These are phyloP conservation scores for Petrophora chlorosata DNA, from an alignment of 2,888 invertebrate genomes.

Conservation along the genomic window DNA sequence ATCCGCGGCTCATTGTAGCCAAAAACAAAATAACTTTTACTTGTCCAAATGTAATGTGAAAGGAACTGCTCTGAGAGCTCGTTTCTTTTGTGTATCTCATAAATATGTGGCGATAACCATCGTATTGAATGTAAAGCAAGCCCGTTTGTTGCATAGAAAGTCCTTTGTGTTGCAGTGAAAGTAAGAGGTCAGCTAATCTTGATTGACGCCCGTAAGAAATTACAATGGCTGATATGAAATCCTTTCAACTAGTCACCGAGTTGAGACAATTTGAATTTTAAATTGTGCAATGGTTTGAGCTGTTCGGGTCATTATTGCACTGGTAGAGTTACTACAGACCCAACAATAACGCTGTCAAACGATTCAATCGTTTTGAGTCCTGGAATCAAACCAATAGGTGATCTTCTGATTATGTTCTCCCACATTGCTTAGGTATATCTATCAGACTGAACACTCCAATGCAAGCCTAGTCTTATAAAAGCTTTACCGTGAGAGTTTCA, in stretches of 20 bases:
- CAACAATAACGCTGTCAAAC: too few relatives aligned
- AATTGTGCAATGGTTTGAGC: slow-evolving; percentile 9
- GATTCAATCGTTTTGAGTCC: too few relatives aligned
- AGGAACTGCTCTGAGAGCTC: slow-evolving; percentile 19
- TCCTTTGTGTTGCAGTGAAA: slow-evolving; percentile 75
- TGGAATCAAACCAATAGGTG: too few relatives aligned
- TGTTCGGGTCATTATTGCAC: too few relatives aligned
- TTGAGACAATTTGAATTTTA: slow-evolving; percentile 1
- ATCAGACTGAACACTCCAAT: too few relatives aligned
- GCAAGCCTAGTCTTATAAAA: too few relatives aligned
- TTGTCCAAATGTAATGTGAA: slow-evolving; percentile 26
- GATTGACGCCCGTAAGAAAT: slow-evolving; percentile 50
- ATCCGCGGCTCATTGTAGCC: slow-evolving; percentile 18
- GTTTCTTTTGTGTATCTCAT: slow-evolving; percentile 24
- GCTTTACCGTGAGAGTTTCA: too few relatives aligned
- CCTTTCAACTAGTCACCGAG: slow-evolving; percentile 36
- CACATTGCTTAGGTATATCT: too few relatives aligned
- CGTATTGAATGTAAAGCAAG: slow-evolving; percentile 61
- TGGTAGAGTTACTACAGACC: too few relatives aligned
- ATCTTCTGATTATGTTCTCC: too few relatives aligned
- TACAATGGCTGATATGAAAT: slow-evolving; percentile 35
- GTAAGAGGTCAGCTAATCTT: slow-evolving; percentile 53
- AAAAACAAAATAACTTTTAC: slow-evolving; percentile 17
- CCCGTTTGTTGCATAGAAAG: slow-evolving; percentile 59
- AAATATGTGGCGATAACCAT: slow-evolving; percentile 36